Base-by-base conservation (phyloP, 1,140 invertebrate species). In the Drosophila novamexicana region DNA sequence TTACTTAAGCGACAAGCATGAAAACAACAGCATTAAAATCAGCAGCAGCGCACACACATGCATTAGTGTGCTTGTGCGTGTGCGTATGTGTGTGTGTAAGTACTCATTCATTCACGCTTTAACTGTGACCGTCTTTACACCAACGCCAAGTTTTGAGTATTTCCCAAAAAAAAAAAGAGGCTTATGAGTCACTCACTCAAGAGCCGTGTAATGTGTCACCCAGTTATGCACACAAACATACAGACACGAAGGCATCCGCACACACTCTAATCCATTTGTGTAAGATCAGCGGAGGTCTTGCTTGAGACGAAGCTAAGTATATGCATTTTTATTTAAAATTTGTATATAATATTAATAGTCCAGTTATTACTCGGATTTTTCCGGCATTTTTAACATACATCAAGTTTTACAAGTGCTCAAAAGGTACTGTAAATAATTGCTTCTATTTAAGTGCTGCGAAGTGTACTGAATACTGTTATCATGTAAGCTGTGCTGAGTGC, bases 181-280 rank as follows among this genome's bases (percentile, higher is more conserved):
- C 12, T 32, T 45, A 16, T 65, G 42, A 74, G 12, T 69, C 65
- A 75, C 52, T 67, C 63, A 44, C 47, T 29, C 44, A 44, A 36
- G 34, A n/a, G n/a, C 29, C 9, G n/a, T 65, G 71, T 69, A 57
- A 74, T 62, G 71, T 69, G 66, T 75, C 72, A 69, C 52, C 42
- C 66, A 69, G 47, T 44, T 70, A 57, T 29, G 39, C 45, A 68
- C 40, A 52, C 32, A 29, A 47, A 52, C 52, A 62, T 7, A 58
- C 69, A 53, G 45, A 53, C 63, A 34, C 12, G 9, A 45, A 52
- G 45, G 69, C 45, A 45, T 42, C 47, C 32, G 14, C 50, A 36
- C 1, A 67, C 70, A 68, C 18, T 54, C 40, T 5, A 2, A 7
- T 40, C 0, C 56, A 49, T n/a, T 14, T 34, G 2, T 7, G 18